Percentiles rank a stretch among this genome's conserved stretches.
These are phyloP conservation scores for Gobiocypris rarus DNA, from an alignment of 2,113 vertebrate genomes.

Conservation along the genomic window DNA sequence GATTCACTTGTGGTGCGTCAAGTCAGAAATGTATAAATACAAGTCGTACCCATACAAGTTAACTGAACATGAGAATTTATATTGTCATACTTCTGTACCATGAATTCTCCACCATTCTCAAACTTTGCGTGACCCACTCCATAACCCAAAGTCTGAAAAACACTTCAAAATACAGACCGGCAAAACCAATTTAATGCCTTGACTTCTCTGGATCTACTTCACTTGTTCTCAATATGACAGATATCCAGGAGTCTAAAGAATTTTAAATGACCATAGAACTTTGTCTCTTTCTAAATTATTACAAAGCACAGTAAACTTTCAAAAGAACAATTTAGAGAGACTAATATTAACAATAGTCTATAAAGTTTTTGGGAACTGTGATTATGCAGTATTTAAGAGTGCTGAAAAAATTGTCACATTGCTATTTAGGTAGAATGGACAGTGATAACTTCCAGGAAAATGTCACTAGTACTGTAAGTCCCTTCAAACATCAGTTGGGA, in stretches of 20 bases:
- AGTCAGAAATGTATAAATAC: background rate
- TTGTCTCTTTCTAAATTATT: constrained; percentile 3
- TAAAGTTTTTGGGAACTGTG: background rate
- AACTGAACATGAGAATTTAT: background rate
- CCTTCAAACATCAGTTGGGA: background rate
- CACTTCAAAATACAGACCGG: background rate
- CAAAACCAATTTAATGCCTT: background rate
- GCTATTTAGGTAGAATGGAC: background rate
- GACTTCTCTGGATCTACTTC: background rate
- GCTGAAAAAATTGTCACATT: background rate
- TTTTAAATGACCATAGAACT: background rate
- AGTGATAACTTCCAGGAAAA: background rate
- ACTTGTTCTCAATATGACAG: constrained; percentile 14
- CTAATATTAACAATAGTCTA: background rate
- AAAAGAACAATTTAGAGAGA: background rate
- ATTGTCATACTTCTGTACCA: background rate
- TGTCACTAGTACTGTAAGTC: background rate
- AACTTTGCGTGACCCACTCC: background rate
- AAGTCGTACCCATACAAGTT: background rate
- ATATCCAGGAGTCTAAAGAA: background rate
- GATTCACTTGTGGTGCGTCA: background rate
- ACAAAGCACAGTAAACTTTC: background rate
- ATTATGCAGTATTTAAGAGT: background rate
- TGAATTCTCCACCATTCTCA: background rate
- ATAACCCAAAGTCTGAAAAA: background rate